These are phyloP conservation scores for Ptychodera flava DNA, from an alignment of 35 echinoderm and acorn worm species.

Conservation along the genomic window DNA sequence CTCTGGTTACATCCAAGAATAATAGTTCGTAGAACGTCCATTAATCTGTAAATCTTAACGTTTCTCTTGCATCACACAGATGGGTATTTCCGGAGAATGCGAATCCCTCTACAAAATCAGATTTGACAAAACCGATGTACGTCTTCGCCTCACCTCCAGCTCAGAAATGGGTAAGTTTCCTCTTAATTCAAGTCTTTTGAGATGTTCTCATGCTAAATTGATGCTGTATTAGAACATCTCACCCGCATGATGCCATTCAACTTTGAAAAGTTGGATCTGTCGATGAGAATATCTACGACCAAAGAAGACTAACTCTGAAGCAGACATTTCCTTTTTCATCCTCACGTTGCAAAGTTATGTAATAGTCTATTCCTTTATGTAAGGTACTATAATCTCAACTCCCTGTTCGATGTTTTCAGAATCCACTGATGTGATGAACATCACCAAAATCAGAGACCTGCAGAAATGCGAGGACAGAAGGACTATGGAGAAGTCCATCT, in stretches of 20 bases:
- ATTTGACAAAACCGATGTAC: neutral
- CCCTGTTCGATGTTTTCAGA: too few relatives aligned
- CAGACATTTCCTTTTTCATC: neutral
- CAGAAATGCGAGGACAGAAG: conserved; percentile 18
- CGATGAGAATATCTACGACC: too few relatives aligned
- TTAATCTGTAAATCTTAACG: too few relatives aligned
- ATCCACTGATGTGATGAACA: conserved; percentile 14
- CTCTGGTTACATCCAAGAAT: neutral
- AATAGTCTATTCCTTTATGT: neutral
- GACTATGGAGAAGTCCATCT: conserved; percentile 7
- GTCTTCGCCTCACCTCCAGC: neutral
- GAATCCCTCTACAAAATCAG: conserved; percentile 42
- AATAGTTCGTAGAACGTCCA: too few relatives aligned
- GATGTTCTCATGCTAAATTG: too few relatives aligned
- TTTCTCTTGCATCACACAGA: conserved; percentile 22
- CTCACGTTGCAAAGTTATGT: too few relatives aligned
- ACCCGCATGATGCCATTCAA: too few relatives aligned
- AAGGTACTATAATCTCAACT: too few relatives aligned
- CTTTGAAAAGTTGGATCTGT: too few relatives aligned
- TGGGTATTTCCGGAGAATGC: conserved; percentile 40
- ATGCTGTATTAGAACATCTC: too few relatives aligned
- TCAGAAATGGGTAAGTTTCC: neutral
- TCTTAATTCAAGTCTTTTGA: too few relatives aligned
- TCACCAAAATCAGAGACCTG: conserved; percentile 41
- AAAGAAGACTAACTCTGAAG: neutral